Conservation (phyloP, 2,113 vertebrate species). For the Copsychus sechellarum region DNA sequence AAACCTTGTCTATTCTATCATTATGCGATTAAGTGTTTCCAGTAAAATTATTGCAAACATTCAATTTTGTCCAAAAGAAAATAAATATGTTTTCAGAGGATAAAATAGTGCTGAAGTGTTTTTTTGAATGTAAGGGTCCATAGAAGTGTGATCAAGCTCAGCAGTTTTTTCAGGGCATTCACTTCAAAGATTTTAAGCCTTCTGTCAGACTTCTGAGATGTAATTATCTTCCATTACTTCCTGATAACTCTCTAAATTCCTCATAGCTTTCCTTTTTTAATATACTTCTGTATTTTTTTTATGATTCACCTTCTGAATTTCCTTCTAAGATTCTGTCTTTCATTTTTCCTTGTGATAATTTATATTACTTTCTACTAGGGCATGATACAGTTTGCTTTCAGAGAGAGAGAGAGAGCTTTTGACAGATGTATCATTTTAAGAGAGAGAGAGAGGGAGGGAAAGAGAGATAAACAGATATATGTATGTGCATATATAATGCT, state of each 20-base stretch:
- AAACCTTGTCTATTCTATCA: not conserved
- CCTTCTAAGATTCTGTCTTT: not conserved
- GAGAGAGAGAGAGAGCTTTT: not conserved
- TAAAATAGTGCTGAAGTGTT: not conserved
- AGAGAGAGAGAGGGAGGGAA: not conserved
- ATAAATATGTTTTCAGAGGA: not conserved
- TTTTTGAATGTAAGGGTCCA: not conserved
- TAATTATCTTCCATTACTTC: conserved; percentile 13
- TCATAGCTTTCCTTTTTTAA: conserved; percentile 26
- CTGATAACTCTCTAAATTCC: not conserved
- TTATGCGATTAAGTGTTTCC: not conserved
- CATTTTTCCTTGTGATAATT: conserved; percentile 17
- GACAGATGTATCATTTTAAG: not conserved
- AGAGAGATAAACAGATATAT: not conserved
- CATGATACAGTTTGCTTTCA: not conserved
- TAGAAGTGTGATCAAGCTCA: not conserved
- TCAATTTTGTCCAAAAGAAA: not conserved
- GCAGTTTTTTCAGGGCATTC: not conserved
- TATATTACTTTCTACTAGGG: not conserved
- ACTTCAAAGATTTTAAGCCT: not conserved
- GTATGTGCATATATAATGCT: conserved; percentile 12
- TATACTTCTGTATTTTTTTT: not conserved
- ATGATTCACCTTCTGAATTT: not conserved
- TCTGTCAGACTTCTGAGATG: not conserved
- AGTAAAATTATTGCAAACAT: not conserved